A percentile compares a stretch with the other conserved stretches of the same genome.
Evolutionary conservation across 2,113 vertebrate species (phyloP).

Genomic region (Morphnarchus princeps): DNA sequence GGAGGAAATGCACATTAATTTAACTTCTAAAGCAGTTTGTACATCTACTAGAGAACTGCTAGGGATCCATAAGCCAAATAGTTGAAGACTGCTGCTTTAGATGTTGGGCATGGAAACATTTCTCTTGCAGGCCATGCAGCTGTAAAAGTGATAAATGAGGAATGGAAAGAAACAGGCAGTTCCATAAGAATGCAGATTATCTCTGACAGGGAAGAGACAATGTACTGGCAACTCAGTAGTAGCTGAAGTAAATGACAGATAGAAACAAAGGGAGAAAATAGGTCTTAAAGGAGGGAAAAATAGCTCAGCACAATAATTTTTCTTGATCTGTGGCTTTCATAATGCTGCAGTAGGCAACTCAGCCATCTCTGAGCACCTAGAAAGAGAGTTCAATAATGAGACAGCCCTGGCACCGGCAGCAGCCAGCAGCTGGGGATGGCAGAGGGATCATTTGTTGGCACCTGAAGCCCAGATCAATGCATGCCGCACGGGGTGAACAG

Average conservation of each 20-base stretch:
- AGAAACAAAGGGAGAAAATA: slow-evolving; percentile 4
- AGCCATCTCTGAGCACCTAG: background rate
- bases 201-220: background rate
- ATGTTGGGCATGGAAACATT: background rate
- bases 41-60: background rate
- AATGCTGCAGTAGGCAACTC: background rate
- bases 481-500: background rate
- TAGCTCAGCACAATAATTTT: background rate
- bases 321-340: background rate
- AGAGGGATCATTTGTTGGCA: background rate
- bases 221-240: background rate
- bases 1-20: background rate
- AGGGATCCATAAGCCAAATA: background rate
- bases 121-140: background rate
- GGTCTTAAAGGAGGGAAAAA: background rate
- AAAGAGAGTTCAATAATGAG: background rate
- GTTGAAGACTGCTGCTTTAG: background rate
- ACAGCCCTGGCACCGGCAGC: background rate
- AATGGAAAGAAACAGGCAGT: slow-evolving; percentile 5
- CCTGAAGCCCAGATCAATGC: slow-evolving; percentile 24
- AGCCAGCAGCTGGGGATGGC: background rate
- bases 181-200: slow-evolving; percentile 44
- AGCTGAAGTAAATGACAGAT: slow-evolving; percentile 10
- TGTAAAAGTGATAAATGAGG: slow-evolving; percentile 19
- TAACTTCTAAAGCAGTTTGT: background rate